Percentiles rank a stretch among this genome's conserved stretches.
Conservation (phyloP, 2,888 invertebrate species). For the Synanthedon andrenaeformis region DNA sequence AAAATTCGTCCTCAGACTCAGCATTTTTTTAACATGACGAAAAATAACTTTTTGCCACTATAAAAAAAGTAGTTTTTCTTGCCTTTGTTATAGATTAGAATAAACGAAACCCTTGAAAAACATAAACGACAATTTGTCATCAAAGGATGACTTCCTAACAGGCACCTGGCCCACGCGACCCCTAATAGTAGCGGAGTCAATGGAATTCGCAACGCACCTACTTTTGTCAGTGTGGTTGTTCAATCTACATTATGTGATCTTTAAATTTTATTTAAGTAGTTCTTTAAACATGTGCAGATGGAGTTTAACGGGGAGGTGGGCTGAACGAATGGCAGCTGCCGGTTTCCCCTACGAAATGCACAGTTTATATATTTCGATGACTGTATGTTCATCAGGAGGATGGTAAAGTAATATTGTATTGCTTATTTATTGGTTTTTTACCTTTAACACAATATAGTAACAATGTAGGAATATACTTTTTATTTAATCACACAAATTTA, state of each 20-base stretch:
- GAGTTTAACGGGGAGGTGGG: slow-evolving; percentile 28
- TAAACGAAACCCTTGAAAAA: slow-evolving; percentile 31
- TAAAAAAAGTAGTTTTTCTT: slow-evolving; percentile 23
- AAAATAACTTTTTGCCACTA: too few species aligned
- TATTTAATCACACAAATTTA: too few species aligned
- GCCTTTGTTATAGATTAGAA: slow-evolving; percentile 23
- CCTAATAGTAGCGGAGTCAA: slow-evolving; percentile 23
- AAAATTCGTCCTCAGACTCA: too few species aligned
- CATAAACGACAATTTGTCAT: slow-evolving; percentile 66
- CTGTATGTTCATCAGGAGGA: slow-evolving; percentile 7
- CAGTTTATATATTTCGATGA: slow-evolving; percentile 25
- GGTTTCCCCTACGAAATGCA: slow-evolving; percentile 19
- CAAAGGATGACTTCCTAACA: slow-evolving; percentile 31
- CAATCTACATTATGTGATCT: slow-evolving; percentile 69
- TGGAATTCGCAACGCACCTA: slow-evolving; percentile 55
- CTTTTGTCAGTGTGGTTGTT: slow-evolving; percentile 60
- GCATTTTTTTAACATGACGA: too few species aligned
- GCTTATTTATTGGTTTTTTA: too few species aligned
- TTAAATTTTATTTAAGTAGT: slow-evolving; percentile 62
- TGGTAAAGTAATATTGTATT: too few species aligned
- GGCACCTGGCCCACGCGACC: slow-evolving; percentile 63
- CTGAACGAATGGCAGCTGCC: slow-evolving; percentile 42
- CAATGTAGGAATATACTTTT: too few species aligned
- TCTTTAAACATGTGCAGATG: slow-evolving; percentile 63
- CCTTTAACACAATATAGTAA: too few species aligned